Evolutionary conservation across 1,140 invertebrate species (phyloP).

Genomic region (Propsilocerus akamusi): DNA sequence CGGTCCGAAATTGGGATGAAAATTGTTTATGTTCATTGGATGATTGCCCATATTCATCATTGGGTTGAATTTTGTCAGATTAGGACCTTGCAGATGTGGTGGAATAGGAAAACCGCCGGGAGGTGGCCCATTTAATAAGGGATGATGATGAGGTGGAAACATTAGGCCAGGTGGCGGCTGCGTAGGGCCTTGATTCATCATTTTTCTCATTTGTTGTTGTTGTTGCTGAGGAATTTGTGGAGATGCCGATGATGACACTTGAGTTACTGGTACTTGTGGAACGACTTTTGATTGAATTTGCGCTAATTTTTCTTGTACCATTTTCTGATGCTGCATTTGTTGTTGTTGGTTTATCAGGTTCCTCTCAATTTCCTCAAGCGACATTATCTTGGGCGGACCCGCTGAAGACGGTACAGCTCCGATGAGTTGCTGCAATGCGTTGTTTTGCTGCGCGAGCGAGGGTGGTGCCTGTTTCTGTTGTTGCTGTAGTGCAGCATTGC

Average conservation of each 20-base stretch:
- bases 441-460: not conserved
- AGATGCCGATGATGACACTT: not conserved
- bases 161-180: conserved; percentile 16
- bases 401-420: conserved; percentile 6
- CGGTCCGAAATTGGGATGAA: not conserved
- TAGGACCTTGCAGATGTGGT: conserved; percentile 10
- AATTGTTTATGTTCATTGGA: not conserved
- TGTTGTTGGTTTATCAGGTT: conserved; percentile 21
- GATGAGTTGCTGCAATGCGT: not conserved
- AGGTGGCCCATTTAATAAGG: conserved; percentile 20
- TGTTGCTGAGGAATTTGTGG: conserved; percentile 12
- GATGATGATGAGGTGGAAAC: conserved; percentile 11
- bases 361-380: conserved; percentile 22
- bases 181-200: conserved; percentile 5
- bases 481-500: conserved; percentile 12
- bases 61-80: conserved; percentile 18
- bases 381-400: conserved; percentile 15
- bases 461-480: conserved; percentile 6
- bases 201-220: conserved; percentile 5
- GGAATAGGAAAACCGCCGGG: conserved; percentile 22
- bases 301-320: not conserved
- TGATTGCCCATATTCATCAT: conserved; percentile 9
- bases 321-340: conserved; percentile 2
- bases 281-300: not conserved
- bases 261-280: not conserved